A percentile compares a stretch with the other conserved stretches of the same genome.
These are phyloP conservation scores for Thalassoma bifasciatum DNA, from an alignment of 2,113 vertebrate genomes.

Conservation along the genomic window DNA sequence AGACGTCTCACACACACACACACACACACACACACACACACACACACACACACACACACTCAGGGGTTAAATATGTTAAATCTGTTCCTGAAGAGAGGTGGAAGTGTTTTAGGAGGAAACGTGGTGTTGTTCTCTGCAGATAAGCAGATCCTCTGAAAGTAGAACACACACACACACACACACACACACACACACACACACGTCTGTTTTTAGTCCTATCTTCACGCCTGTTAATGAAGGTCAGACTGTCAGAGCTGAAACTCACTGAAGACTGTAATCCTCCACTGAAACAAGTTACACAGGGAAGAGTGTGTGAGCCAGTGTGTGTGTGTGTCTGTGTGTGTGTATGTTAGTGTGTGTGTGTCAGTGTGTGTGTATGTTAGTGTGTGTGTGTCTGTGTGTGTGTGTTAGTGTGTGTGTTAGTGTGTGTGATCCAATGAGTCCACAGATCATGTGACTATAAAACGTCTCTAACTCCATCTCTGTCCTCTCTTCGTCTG, in stretches of 20 bases:
- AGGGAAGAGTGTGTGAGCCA: neutral
- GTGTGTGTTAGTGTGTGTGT: neutral
- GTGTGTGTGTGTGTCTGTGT: too few relatives aligned
- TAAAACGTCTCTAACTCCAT: neutral
- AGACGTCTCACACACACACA: too few relatives aligned
- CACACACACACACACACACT: too few relatives aligned
- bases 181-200: neutral
- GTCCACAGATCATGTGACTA: neutral
- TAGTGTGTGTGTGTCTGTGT: neutral
- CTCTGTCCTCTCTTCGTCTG: neutral
- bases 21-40: too few relatives aligned
- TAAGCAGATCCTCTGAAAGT: neutral
- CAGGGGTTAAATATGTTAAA: too few relatives aligned
- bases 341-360: neutral
- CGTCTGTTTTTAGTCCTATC: constrained; percentile 7
- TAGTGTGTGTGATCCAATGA: neutral
- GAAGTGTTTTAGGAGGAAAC: too few relatives aligned
- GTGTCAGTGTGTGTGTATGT: too few relatives aligned
- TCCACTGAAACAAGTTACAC: constrained; percentile 5
- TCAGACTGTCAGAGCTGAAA: constrained; percentile 4
- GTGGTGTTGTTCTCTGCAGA: neutral
- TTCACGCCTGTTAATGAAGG: constrained; percentile 6
- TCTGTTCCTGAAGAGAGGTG: too few relatives aligned
- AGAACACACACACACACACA: neutral
- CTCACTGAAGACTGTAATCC: neutral